These are phyloP conservation scores for Elmis aenea DNA, from an alignment of 2,888 invertebrate genomes.

Conservation along the genomic window DNA sequence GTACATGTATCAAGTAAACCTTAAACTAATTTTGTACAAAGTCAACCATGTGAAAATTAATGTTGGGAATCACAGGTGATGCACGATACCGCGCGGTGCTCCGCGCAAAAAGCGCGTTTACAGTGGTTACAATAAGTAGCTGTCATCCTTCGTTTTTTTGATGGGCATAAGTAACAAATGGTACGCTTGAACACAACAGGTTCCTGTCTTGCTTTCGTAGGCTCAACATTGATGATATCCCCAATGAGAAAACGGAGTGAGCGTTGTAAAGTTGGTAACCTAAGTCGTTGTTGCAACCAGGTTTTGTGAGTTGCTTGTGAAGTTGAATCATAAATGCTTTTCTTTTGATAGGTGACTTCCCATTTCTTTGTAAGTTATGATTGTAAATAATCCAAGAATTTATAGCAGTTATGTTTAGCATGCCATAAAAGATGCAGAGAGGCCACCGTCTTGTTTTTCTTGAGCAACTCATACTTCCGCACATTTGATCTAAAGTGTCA, in stretches of 20 bases:
- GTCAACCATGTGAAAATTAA: too few species aligned
- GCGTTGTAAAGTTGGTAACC: background rate
- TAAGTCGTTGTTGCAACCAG: background rate
- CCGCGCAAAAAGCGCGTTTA: too few species aligned
- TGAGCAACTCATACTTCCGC: slow-evolving; percentile 2
- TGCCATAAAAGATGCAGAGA: slow-evolving; percentile 7
- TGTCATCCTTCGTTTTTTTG: too few species aligned
- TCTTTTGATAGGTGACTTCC: background rate
- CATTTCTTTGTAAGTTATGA: background rate
- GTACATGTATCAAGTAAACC: too few species aligned
- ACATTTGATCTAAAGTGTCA: slow-evolving; percentile 11
- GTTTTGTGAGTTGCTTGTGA: background rate
- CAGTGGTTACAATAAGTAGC: too few species aligned
- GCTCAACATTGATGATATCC: slow-evolving; percentile 1
- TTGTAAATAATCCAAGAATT: slow-evolving; percentile 6
- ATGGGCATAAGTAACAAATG: background rate
- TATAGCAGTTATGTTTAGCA: slow-evolving; percentile 6
- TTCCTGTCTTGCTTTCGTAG: background rate
- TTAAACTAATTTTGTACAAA: too few species aligned
- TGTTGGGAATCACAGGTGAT: too few species aligned
- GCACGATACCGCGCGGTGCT: too few species aligned
- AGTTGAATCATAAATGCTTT: background rate
- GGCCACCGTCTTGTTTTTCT: slow-evolving; percentile 11
- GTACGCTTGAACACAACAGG: background rate
- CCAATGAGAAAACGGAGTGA: background rate